These are phyloP conservation scores for Oryzias javanicus DNA, from an alignment of 2,113 vertebrate genomes.

Conservation along the genomic window DNA sequence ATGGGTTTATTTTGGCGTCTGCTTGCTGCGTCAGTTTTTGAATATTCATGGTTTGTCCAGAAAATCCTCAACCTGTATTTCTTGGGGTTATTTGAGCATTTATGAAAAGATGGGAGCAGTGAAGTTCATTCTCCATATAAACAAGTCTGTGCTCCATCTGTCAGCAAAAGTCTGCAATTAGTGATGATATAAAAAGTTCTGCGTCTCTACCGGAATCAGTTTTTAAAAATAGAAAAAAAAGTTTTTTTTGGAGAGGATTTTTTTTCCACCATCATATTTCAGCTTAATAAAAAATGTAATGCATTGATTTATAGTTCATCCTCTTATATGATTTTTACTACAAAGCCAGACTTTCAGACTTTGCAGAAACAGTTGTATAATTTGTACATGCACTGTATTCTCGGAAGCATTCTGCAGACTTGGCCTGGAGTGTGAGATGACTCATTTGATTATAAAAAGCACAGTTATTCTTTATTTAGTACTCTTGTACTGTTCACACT, in stretches of 20 bases:
- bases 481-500: background rate
- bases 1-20: too few species aligned
- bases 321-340: too few species aligned
- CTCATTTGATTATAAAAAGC: conserved; percentile 18
- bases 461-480: conserved; percentile 4
- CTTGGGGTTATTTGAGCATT: conserved; percentile 16
- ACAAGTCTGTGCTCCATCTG: conserved; percentile 24
- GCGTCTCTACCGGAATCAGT: background rate
- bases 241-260: background rate
- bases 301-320: too few species aligned
- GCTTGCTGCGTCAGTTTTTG: too few species aligned
- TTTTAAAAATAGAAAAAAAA: background rate
- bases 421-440: conserved; percentile 41
- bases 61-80: conserved; percentile 26
- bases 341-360: too few species aligned
- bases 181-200: conserved; percentile 46
- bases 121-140: conserved; percentile 7
- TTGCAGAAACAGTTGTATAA: too few species aligned
- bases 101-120: background rate
- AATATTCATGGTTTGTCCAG: conserved; percentile 6
- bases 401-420: background rate
- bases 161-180: conserved; percentile 44
- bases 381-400: too few species aligned
- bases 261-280: too few species aligned
- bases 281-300: too few species aligned